Percentiles rank a stretch among this genome's conserved stretches.
phyloP scores from a whole-genome alignment of 2,888 invertebrate genomes.

The Asteroscopus sphinx region DNA sequence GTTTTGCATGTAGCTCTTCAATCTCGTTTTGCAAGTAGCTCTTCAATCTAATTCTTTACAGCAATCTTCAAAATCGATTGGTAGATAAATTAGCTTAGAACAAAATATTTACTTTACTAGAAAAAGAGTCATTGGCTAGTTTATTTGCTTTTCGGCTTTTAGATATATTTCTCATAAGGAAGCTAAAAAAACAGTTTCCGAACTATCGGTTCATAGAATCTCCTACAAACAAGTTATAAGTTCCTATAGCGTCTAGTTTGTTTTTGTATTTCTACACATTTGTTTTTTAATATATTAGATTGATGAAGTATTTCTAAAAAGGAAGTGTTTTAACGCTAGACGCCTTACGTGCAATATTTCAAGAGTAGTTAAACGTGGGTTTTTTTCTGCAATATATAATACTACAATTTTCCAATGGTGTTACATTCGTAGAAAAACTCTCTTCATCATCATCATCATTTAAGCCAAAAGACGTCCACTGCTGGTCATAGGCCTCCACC shows the following conservation, averaged over 20 bases:
- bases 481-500: too few relatives aligned
- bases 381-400: too few relatives aligned
- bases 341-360: too few relatives aligned
- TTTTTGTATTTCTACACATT: slow-evolving; percentile 10
- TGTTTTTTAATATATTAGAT: slow-evolving; percentile 6
- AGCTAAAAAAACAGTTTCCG: slow-evolving; percentile 10
- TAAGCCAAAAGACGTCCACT: too few relatives aligned
- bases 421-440: too few relatives aligned
- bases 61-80: slow-evolving; percentile 42
- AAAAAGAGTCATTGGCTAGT: slow-evolving; percentile 34
- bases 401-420: too few relatives aligned
- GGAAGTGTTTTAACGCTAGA: slow-evolving; percentile 9
- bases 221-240: background rate
- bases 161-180: slow-evolving; percentile 7
- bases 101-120: slow-evolving; percentile 58
- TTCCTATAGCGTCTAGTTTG: background rate
- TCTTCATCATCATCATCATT: too few relatives aligned
- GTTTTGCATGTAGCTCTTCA: background rate
- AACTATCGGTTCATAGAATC: slow-evolving; percentile 20
- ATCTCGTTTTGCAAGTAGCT: slow-evolving; percentile 4
- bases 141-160: slow-evolving; percentile 35
- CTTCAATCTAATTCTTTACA: slow-evolving; percentile 10
- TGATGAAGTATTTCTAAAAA: background rate
- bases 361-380: too few relatives aligned
- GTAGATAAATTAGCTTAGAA: slow-evolving; percentile 21